A percentile compares a stretch with the other conserved stretches of the same genome.
Conservation (phyloP, 64 coral and sea anemone genomes). For the Hydrozoanthus tunicans region DNA sequence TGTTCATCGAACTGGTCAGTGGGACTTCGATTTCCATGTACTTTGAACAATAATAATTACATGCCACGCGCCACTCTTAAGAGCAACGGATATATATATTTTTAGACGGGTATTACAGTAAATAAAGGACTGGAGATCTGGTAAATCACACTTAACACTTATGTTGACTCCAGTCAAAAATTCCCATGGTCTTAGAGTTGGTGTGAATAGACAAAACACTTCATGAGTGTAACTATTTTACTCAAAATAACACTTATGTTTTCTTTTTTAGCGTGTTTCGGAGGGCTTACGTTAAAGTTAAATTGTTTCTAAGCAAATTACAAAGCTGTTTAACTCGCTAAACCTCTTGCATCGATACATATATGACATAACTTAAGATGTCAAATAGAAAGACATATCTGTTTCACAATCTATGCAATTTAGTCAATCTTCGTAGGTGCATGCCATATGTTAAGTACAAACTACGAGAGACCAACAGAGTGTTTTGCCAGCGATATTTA, state of each 20-base stretch:
- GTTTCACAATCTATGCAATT: constrained; percentile 16
- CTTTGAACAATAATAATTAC: constrained; percentile 13
- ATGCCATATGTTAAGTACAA: not conserved
- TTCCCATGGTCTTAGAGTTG: not conserved
- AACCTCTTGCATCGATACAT: not conserved
- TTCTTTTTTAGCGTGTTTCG: not conserved
- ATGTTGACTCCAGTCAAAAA: constrained; percentile 1
- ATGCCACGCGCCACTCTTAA: constrained; percentile 9
- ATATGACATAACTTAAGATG: not conserved
- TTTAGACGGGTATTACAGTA: not conserved
- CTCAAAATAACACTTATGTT: not conserved
- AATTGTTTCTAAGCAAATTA: not conserved
- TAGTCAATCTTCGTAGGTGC: not conserved
- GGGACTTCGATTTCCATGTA: not conserved
- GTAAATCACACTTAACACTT: constrained; percentile 1
- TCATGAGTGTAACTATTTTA: not conserved
- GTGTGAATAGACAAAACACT: constrained; percentile 5
- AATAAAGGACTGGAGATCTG: not conserved
- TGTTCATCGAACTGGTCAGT: not conserved
- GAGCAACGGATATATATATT: not conserved
- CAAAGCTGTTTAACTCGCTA: not conserved
- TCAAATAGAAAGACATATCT: not conserved
- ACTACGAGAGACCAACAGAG: not conserved
- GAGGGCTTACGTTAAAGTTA: not conserved
- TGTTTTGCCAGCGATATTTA: not conserved